Conservation (phyloP, 2,888 invertebrate genomes). For the Nemotelus pantherinus region DNA sequence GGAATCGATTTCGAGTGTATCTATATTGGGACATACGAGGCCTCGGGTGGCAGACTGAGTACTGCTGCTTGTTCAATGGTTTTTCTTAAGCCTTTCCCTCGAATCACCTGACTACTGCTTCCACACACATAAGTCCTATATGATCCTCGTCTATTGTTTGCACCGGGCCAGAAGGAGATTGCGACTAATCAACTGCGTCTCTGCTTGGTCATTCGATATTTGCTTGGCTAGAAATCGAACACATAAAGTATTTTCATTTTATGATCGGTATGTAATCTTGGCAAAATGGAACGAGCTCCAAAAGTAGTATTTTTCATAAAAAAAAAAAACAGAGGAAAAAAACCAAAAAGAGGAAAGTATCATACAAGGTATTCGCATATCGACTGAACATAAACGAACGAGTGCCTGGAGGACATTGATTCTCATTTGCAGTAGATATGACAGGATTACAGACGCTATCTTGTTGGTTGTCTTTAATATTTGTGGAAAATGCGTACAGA, state of each 20-base stretch:
- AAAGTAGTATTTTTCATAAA: constrained; percentile 37
- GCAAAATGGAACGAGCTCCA: constrained; percentile 37
- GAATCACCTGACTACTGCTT: no score
- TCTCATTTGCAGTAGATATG: constrained; percentile 37
- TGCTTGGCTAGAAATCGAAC: constrained; percentile 14
- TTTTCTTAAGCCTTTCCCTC: no score
- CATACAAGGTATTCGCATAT: constrained; percentile 31
- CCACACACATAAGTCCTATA: no score
- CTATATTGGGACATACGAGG: background rate
- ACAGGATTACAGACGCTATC: constrained; percentile 1
- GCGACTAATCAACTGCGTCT: constrained; percentile 12
- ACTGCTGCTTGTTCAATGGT: no score
- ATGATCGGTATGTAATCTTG: constrained; percentile 36
- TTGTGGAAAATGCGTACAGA: no score
- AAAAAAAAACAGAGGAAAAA: constrained; percentile 14
- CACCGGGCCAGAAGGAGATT: no score
- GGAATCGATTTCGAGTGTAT: constrained; percentile 12
- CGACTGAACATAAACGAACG: background rate
- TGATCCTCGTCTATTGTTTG: no score
- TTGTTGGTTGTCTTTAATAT: no score
- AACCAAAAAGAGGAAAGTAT: background rate
- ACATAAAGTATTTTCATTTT: constrained; percentile 44
- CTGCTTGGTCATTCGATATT: constrained; percentile 26
- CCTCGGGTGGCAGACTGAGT: no score
- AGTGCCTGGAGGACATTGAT: constrained; percentile 28